Evolutionary conservation across 2,888 invertebrate species (phyloP).

Genomic region (Torymus texanus): DNA sequence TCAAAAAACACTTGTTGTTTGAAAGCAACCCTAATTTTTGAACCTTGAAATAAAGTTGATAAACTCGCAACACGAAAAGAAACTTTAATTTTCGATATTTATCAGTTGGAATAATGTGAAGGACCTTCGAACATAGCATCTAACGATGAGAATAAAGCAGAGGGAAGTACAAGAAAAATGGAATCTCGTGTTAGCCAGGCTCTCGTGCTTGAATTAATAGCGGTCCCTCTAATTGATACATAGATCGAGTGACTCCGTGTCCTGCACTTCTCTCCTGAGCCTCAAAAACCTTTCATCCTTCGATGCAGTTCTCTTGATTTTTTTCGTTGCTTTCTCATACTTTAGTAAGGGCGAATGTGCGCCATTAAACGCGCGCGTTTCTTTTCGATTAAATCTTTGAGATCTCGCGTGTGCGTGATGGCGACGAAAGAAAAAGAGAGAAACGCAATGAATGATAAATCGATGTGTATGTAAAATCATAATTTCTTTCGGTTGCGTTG

Average conservation of each 20-base stretch:
- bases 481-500: conserved; percentile 13
- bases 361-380: background rate
- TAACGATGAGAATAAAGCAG: background rate
- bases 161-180: conserved; percentile 61
- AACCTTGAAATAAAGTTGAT: too few species aligned
- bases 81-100: conserved; percentile 53
- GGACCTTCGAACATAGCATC: background rate
- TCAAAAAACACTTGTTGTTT: too few species aligned
- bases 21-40: conserved; percentile 9
- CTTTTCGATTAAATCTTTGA: conserved; percentile 11
- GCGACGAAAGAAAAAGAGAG: too few species aligned
- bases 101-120: background rate
- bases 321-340: conserved; percentile 2
- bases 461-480: conserved; percentile 9
- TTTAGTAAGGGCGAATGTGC: background rate
- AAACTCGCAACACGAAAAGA: conserved; percentile 44
- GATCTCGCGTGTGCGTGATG: background rate
- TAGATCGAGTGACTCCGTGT: background rate
- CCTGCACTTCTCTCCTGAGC: background rate
- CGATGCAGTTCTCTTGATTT: background rate
- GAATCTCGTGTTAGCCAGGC: conserved; percentile 66
- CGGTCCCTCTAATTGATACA: conserved; percentile 67
- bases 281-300: background rate
- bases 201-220: conserved; percentile 68
- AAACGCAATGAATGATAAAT: conserved; percentile 7